Percentiles rank a stretch among this genome's conserved stretches.
phyloP scores from a whole-genome alignment of 1,140 invertebrate genomes.

The Heliconius eleuchia region DNA sequence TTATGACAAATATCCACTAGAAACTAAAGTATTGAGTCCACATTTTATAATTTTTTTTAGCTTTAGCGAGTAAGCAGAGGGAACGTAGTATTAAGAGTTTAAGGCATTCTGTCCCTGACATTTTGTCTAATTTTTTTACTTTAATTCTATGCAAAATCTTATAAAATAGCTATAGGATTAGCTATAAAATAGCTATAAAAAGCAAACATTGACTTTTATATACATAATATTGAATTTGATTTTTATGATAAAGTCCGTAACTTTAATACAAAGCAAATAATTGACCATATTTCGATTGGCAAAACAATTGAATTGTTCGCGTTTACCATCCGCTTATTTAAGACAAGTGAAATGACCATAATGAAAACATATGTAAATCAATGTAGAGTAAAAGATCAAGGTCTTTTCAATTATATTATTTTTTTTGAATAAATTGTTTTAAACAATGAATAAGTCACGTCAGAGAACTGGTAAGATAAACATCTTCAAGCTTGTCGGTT shows the following conservation, averaged over 20 bases:
- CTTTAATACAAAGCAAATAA: background rate
- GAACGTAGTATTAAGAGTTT: too few species aligned
- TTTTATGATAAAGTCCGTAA: background rate
- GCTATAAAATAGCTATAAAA: too few species aligned
- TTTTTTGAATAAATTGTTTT: conserved; percentile 57
- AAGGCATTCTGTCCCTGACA: too few species aligned
- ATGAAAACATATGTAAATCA: conserved; percentile 58
- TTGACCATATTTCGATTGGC: background rate
- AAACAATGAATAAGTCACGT: conserved; percentile 60
- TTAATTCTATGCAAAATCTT: too few species aligned
- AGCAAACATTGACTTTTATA: too few species aligned
- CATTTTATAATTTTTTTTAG: too few species aligned
- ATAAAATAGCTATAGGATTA: too few species aligned
- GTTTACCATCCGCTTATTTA: conserved; percentile 38
- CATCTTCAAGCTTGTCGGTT: conserved; percentile 44
- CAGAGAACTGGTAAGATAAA: conserved; percentile 44
- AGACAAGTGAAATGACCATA: conserved; percentile 43
- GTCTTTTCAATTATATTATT: conserved; percentile 49
- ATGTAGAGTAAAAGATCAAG: conserved; percentile 55
- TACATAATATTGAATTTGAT: too few species aligned
- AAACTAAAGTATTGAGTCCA: background rate
- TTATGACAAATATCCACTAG: conserved; percentile 18
- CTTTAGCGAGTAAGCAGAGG: too few species aligned
- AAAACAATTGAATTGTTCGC: conserved; percentile 47
- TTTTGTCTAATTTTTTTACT: too few species aligned